Base-by-base conservation (phyloP, 2,113 vertebrate species). In the Daphoenositta chrysoptera region DNA sequence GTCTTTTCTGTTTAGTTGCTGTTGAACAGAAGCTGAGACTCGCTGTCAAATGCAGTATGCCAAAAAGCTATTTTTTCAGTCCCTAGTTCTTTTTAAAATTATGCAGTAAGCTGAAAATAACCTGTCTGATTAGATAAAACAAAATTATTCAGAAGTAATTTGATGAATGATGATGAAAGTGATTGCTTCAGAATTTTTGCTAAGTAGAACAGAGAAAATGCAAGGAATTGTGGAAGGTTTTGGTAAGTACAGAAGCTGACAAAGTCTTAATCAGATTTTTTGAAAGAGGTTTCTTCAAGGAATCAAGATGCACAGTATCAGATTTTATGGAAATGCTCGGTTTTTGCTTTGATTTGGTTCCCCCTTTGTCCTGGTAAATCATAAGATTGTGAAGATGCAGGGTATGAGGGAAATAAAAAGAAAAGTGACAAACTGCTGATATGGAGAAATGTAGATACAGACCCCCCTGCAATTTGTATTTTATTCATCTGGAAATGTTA, bases 41-140 rank as follows among this genome's bases (percentile, higher is more conserved):
- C 0, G 0, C 66, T 94, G 73, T 93, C 85, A 86, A 66, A 54
- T 63, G 28, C 75, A 89, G 27, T 63, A 27, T 83, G 90, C 51
- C 85, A 90, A 48, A 33, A 69, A 91, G 63, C 56, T 92, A 45
- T 69, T 93, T 91, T 91, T 87, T 94, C 60, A 70, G 33, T 57
- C 57, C 26, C 39, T 65, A 11, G 33, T 83, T 89, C 31, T 83
- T 93, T 86, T 70, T 61, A 96, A 94, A 83, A 73, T 27, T 91
- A 58, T 71, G 47, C 87, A 77, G 60, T 87, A 90, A 92, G 60
- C 68, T 93, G 80, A 95, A 96, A 90, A 93, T 93, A 95, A 85
- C 70, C 79, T 76, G 35, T 93, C 78, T 96, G 79, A 87, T 88
- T 68, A 93, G 84, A 83, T 91, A 76, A 94, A 91, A 85, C 48